phyloP scores from a whole-genome alignment of 2,113 vertebrate genomes.

The Meleagris gallopavo region DNA sequence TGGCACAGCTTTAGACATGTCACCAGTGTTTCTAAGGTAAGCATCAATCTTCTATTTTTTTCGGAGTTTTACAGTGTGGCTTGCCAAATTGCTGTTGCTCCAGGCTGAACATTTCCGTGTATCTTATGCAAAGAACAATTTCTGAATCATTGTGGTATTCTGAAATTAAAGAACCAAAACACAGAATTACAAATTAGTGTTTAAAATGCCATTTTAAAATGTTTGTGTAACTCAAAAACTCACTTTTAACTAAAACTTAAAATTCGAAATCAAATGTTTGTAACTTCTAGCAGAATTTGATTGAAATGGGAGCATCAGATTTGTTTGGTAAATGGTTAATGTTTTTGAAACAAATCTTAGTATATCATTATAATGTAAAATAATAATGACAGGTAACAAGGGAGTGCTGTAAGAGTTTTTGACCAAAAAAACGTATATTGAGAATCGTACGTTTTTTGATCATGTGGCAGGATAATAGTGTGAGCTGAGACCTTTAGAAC shows the following conservation, averaged over 20 bases:
- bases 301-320: background rate
- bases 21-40: constrained; percentile 52
- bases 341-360: background rate
- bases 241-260: background rate
- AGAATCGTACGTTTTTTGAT: background rate
- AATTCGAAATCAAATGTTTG: background rate
- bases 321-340: background rate
- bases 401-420: background rate
- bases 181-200: background rate
- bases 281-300: background rate
- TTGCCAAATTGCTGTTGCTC: constrained; percentile 34
- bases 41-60: background rate
- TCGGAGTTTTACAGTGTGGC: background rate
- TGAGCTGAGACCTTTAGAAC: background rate
- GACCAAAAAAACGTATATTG: background rate
- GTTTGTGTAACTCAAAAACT: background rate
- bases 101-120: constrained; percentile 6
- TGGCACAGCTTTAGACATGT: constrained; percentile 27
- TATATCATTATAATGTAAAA: background rate
- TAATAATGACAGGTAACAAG: background rate
- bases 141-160: background rate
- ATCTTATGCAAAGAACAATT: constrained; percentile 19
- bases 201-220: background rate
- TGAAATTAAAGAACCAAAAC: background rate
- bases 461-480: background rate